These are phyloP conservation scores for Asbolus verrucosus DNA, from an alignment of 1,140 invertebrate species.

Conservation along the genomic window DNA sequence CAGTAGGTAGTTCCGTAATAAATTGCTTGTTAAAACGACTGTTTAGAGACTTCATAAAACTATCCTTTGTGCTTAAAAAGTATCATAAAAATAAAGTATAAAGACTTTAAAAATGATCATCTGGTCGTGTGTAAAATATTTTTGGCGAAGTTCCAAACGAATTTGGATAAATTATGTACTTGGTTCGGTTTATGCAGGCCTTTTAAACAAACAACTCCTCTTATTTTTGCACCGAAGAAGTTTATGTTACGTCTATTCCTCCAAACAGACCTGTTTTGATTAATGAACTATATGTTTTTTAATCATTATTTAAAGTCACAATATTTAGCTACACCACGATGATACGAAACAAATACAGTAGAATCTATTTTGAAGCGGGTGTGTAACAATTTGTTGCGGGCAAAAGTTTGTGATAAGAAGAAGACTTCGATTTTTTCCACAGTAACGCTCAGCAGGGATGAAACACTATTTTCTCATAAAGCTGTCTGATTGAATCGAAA, in stretches of 20 bases:
- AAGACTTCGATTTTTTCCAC: constrained; percentile 9
- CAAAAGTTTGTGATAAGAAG: neutral
- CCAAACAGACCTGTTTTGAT: constrained; percentile 1
- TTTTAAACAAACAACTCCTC: constrained; percentile 14
- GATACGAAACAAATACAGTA: neutral
- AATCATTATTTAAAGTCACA: neutral
- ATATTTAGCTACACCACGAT: neutral
- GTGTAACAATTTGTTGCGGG: neutral
- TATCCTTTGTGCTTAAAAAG: constrained; percentile 9
- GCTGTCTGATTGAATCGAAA: constrained; percentile 3
- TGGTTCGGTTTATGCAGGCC: neutral
- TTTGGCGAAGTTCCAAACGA: constrained; percentile 11
- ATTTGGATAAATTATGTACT: neutral
- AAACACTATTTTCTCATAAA: constrained; percentile 11
- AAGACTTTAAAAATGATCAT: constrained; percentile 12
- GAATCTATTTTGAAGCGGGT: neutral
- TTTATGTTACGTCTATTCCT: neutral
- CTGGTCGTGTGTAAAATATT: neutral
- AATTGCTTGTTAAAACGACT: no score
- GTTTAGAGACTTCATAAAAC: constrained; percentile 18
- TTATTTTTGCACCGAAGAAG: neutral
- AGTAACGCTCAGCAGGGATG: neutral
- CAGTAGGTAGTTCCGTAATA: no score
- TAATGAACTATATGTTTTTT: neutral
- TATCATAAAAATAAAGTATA: constrained; percentile 16